Conservation (phyloP, 2,113 vertebrate species). For the Ochotona curzoniae region DNA sequence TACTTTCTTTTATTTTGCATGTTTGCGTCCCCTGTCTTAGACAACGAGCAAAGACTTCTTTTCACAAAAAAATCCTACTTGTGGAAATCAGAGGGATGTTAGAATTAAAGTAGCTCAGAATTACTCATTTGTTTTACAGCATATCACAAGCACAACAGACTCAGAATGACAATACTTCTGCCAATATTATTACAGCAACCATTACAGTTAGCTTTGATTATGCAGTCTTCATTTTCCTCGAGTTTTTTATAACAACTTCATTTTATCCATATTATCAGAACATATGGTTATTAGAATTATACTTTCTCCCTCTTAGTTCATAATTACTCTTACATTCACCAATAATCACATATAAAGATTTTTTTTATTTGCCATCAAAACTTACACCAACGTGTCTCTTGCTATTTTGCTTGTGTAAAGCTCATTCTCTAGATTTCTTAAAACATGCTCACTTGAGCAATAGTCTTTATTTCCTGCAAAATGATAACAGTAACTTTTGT, state of each 20-base stretch:
- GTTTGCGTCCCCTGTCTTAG: not conserved
- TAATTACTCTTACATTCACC: not conserved
- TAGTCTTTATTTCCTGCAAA: not conserved
- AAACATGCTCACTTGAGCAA: not conserved
- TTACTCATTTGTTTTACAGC: not conserved
- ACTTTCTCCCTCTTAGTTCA: not conserved
- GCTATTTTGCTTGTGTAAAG: not conserved
- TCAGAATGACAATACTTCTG: not conserved
- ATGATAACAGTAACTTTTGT: not conserved
- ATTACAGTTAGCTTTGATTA: not conserved
- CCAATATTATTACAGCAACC: not conserved
- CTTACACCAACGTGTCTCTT: not conserved
- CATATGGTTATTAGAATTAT: not conserved
- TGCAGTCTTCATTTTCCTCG: not conserved
- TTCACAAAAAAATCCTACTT: not conserved
- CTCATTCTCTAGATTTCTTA: not conserved
- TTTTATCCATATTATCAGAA: not conserved
- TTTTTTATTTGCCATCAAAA: not conserved
- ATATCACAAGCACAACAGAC: not conserved
- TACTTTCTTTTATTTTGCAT: not conserved
- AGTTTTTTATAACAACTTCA: not conserved
- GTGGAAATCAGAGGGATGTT: not conserved
- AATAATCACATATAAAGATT: not conserved
- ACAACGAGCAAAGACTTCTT: not conserved
- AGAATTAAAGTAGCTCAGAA: not conserved